Evolutionary conservation across 2,113 vertebrate species (phyloP).

Genomic region (Melanerpes aurifrons): DNA sequence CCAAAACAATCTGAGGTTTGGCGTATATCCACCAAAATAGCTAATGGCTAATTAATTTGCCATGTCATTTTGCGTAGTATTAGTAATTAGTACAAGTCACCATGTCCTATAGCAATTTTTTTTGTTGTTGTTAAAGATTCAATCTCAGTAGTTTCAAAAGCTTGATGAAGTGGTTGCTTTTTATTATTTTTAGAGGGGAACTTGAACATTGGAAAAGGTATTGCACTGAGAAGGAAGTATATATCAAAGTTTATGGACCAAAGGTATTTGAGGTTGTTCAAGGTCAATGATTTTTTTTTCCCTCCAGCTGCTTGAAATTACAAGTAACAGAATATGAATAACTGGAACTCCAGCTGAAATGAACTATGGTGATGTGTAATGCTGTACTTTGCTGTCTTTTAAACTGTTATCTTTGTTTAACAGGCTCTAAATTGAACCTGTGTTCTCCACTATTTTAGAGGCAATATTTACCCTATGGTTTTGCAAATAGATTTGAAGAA

Average conservation of each 20-base stretch:
- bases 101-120: not conserved
- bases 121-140: slow-evolving; percentile 13
- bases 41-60: slow-evolving; percentile 75
- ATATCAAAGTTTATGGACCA: slow-evolving; percentile 70
- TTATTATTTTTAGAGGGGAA: slow-evolving; percentile 49
- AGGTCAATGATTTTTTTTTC: slow-evolving; percentile 72
- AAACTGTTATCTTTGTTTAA: slow-evolving; percentile 31
- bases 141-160: slow-evolving; percentile 39
- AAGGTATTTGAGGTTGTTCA: slow-evolving; percentile 75
- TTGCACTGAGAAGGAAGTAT: slow-evolving; percentile 45
- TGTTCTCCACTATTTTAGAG: not conserved
- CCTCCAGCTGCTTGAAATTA: slow-evolving; percentile 50
- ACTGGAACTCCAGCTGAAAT: slow-evolving; percentile 36
- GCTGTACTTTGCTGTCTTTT: slow-evolving; percentile 50
- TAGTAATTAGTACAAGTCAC: slow-evolving; percentile 70
- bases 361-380: slow-evolving; percentile 44
- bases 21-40: slow-evolving; percentile 64
- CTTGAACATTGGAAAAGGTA: slow-evolving; percentile 32
- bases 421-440: slow-evolving; percentile 3
- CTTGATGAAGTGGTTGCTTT: slow-evolving; percentile 57
- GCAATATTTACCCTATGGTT: not conserved
- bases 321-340: slow-evolving; percentile 55
- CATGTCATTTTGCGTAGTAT: slow-evolving; percentile 75
- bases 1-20: slow-evolving; percentile 69
- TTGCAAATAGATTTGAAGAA: not conserved